phyloP scores from a whole-genome alignment of 1,140 invertebrate species.

The Thrips palmi region DNA sequence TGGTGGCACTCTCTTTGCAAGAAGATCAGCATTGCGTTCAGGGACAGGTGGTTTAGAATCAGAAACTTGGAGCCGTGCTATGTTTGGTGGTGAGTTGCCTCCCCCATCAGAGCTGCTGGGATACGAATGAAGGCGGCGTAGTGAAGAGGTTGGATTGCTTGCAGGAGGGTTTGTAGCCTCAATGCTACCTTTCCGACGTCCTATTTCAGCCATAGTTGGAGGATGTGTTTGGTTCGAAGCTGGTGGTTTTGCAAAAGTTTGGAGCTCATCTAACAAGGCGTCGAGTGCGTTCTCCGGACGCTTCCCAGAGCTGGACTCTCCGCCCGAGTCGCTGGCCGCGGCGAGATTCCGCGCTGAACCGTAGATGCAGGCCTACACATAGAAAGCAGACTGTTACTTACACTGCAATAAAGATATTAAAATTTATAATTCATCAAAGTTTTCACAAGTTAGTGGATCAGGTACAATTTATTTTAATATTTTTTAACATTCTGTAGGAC shows the following conservation, averaged over 20 bases:
- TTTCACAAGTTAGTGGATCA: no score
- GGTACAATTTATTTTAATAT: no score
- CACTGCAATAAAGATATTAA: no score
- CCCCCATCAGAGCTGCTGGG: constrained; percentile 57
- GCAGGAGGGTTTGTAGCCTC: constrained; percentile 28
- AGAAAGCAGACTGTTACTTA: no score
- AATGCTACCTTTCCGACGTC: constrained; percentile 31
- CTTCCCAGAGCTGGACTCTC: no score
- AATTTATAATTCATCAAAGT: no score
- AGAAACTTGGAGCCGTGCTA: constrained; percentile 15
- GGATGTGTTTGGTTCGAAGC: constrained; percentile 17
- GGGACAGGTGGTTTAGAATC: constrained; percentile 52
- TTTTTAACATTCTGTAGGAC: no score
- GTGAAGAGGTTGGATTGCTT: constrained; percentile 25
- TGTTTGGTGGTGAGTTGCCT: constrained; percentile 41
- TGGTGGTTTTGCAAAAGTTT: constrained; percentile 58
- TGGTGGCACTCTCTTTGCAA: constrained; percentile 57
- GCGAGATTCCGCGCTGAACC: no score
- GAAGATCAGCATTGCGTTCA: constrained; percentile 50
- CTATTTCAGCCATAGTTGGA: constrained; percentile 20
- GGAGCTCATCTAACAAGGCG: constrained; percentile 81
- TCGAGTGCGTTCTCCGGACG: constrained; percentile 86
- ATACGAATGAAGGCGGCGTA: constrained; percentile 52
- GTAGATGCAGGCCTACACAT: no score
- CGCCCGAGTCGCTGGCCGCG: no score